A percentile compares a stretch with the other conserved stretches of the same genome.
phyloP scores from a whole-genome alignment of 2,888 invertebrate genomes.

The Andrena minutula region DNA sequence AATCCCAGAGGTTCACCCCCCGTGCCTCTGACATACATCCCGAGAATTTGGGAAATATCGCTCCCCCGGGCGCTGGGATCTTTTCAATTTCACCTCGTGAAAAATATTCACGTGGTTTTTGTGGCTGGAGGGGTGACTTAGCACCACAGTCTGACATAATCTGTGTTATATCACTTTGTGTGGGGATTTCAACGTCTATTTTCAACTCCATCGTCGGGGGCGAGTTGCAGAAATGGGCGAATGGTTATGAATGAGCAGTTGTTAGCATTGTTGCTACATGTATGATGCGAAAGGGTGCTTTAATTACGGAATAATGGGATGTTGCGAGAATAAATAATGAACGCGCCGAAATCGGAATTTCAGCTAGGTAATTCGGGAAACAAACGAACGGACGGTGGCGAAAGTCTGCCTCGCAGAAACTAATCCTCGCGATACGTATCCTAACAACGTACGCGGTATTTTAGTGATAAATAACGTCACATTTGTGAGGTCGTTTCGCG shows the following conservation, averaged over 20 bases:
- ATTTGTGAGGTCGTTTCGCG: conserved; percentile 47
- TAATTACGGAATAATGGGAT: neutral
- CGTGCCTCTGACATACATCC: neutral
- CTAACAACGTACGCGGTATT: conserved; percentile 27
- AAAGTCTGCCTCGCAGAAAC: conserved; percentile 13
- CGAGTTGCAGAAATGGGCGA: neutral
- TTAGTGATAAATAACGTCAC: conserved; percentile 57
- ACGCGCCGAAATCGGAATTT: conserved; percentile 8
- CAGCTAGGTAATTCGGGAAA: conserved; percentile 28
- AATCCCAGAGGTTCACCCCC: neutral
- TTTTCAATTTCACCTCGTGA: conserved; percentile 19
- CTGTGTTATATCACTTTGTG: conserved; percentile 14
- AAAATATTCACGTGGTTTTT: conserved; percentile 20
- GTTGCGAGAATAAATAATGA: neutral
- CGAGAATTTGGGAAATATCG: conserved; percentile 21
- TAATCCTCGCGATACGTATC: conserved; percentile 40
- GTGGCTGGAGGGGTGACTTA: neutral
- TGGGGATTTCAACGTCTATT: neutral
- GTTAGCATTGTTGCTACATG: too few species aligned
- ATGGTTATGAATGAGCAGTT: neutral
- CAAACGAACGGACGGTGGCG: conserved; percentile 33
- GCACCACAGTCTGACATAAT: conserved; percentile 18
- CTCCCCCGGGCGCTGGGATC: conserved; percentile 7
- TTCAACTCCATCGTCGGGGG: neutral
- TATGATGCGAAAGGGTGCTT: neutral